Evolutionary conservation across 2,888 invertebrate genomes (phyloP).

Genomic region (Bhutanitis thaidina): DNA sequence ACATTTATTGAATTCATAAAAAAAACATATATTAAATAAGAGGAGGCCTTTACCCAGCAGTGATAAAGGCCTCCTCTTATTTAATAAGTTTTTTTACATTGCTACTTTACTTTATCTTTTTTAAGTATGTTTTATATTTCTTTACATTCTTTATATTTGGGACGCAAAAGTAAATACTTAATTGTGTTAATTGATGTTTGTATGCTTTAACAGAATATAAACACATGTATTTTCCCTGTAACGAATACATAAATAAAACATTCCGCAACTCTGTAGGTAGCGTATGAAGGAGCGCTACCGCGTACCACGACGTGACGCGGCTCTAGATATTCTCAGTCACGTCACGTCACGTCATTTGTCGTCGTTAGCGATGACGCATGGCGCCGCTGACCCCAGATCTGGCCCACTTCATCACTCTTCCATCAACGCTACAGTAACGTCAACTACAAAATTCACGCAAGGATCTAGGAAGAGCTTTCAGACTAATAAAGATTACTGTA

Average conservation of each 20-base stretch:
- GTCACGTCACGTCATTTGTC: conserved; percentile 71
- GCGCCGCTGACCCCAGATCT: conserved; percentile 62
- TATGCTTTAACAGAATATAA: conserved; percentile 18
- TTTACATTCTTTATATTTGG: no score
- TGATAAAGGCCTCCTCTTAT: no score
- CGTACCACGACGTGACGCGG: conserved; percentile 24
- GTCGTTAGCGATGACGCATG: conserved; percentile 78
- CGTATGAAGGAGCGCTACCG: conserved; percentile 17
- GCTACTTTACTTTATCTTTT: no score
- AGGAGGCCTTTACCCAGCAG: no score
- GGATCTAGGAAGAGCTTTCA: neutral
- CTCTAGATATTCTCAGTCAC: conserved; percentile 36
- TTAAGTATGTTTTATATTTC: no score
- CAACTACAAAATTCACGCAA: conserved; percentile 16
- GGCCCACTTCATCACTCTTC: conserved; percentile 73
- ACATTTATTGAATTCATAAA: no score
- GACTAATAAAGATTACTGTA: neutral
- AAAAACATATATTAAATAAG: no score
- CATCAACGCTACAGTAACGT: conserved; percentile 42
- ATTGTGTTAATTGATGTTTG: conserved; percentile 21
- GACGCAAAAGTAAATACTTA: neutral
- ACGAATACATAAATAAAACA: conserved; percentile 21
- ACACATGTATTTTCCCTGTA: conserved; percentile 20
- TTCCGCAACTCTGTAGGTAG: conserved; percentile 20
- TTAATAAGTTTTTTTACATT: no score